Conservation (phyloP, 2,888 invertebrate species). For the Alloplasta piceator region DNA sequence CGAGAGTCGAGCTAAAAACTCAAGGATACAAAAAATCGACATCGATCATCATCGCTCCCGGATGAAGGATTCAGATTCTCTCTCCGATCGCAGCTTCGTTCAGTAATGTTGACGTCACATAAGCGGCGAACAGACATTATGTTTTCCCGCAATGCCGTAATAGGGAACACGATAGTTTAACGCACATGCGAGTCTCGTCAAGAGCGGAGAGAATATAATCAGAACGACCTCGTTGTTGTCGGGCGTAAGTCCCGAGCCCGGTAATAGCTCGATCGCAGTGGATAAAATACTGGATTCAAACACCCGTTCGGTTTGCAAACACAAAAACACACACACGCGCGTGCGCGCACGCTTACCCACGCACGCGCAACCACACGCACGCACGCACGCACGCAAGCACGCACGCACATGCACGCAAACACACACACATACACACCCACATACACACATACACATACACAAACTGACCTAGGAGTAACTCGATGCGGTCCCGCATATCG, state of each 20-base stretch:
- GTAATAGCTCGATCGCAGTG: constrained; percentile 57
- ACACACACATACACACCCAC: constrained; percentile 52
- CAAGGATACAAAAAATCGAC: background rate
- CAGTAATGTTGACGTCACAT: background rate
- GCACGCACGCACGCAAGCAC: constrained; percentile 55
- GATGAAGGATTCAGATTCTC: constrained; percentile 7
- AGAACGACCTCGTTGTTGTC: constrained; percentile 67
- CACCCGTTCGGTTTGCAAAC: constrained; percentile 51
- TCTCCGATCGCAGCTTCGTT: background rate
- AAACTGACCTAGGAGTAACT: constrained; percentile 46
- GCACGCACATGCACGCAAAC: constrained; percentile 56
- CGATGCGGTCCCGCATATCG: constrained; percentile 65
- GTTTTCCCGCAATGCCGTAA: constrained; percentile 63
- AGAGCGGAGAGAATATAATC: constrained; percentile 60
- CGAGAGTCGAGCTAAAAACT: background rate
- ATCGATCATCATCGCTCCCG: background rate
- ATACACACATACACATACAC: constrained; percentile 7
- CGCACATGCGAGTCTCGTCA: constrained; percentile 51
- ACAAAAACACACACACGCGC: constrained; percentile 52
- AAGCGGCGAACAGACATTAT: background rate
- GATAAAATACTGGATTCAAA: constrained; percentile 64
- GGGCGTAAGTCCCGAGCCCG: constrained; percentile 43
- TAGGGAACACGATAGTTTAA: constrained; percentile 43
- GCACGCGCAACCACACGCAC: constrained; percentile 53
- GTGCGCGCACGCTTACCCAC: too few species aligned